Evolutionary conservation across 2,888 invertebrate genomes (phyloP), one percentile per base, ranked within the genome.

Genomic region (Sylvicola cinctus): DNA sequence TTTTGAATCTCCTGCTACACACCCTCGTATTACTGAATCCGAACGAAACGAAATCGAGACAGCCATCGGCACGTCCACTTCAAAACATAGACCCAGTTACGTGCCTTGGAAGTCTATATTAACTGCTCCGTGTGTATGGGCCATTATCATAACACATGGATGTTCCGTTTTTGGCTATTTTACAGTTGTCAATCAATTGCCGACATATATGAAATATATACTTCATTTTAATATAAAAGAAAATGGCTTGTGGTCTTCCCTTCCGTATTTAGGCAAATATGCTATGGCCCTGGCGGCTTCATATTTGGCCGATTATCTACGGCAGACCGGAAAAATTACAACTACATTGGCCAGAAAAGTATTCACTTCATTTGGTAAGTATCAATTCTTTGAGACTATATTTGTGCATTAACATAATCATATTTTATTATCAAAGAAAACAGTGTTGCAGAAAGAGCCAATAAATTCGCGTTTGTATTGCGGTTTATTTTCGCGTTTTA

Each of bases 101-200:
- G 80, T 83, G 1, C 87, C 87, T 0, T 85, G 84, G 83, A 58
- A 54, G 34, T 52, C 62, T 14, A 60, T 87, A 44, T 51, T 84
- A 29, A 61, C 66, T 2, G 80, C 83, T 0, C 48, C 65, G 0
- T 77, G 83, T 0, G 84, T 85, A 4, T 85, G 83, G 83, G 81
- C 84, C 11, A 81, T 85, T 49, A 68, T 85, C 42, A 55, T 85
- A 37, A 79, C 80, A 0, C 84, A 85, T 49, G 78, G 71, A 0
- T 72, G 79, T 36, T 81, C 81, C 5, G 83, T 85, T 32, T 87
- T 83, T 59, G 79, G 84, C 0, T 85, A 83, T 61, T 85, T 84
- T 58, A 84, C 81, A 10, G 76, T 87, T 23, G 74, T 85, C 43
- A 80, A 84, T 58, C 84, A 85, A 48, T 63, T 87, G 46, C 87